A percentile compares a stretch with the other conserved stretches of the same genome.
These are phyloP conservation scores for Bacillus rossius DNA, from an alignment of 1,140 invertebrate species.

Conservation along the genomic window DNA sequence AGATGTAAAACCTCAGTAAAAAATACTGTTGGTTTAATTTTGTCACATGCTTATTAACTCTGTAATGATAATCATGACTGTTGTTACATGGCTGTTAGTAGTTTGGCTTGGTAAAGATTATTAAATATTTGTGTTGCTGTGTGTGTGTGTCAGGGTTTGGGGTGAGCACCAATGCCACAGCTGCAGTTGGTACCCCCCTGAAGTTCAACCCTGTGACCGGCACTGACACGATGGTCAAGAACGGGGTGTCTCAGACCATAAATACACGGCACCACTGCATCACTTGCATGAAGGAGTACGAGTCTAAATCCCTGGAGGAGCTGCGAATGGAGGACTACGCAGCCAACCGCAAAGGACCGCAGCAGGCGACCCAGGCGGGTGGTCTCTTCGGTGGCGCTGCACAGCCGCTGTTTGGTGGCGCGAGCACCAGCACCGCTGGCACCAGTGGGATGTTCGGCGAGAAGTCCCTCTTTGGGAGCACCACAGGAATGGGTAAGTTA, in stretches of 20 bases:
- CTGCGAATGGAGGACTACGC: slow-evolving; percentile 89
- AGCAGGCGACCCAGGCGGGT: slow-evolving; percentile 31
- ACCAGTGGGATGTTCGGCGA: slow-evolving; percentile 26
- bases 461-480: slow-evolving; percentile 10
- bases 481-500: slow-evolving; percentile 8
- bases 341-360: slow-evolving; percentile 75
- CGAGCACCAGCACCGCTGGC: slow-evolving; percentile 40
- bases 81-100: no score
- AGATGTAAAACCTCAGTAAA: no score
- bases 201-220: slow-evolving; percentile 87
- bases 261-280: slow-evolving; percentile 93
- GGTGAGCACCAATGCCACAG: background rate
- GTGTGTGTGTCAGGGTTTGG: slow-evolving; percentile 20
- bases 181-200: slow-evolving; percentile 58
- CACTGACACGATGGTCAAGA: slow-evolving; percentile 87
- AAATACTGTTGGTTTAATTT: no score
- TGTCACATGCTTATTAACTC: no score
- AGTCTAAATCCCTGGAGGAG: slow-evolving; percentile 90
- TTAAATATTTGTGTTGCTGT: no score
- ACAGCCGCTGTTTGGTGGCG: slow-evolving; percentile 46
- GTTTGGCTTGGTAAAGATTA: no score
- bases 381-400: slow-evolving; percentile 50
- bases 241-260: slow-evolving; percentile 73
- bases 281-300: slow-evolving; percentile 97
- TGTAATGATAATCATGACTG: no score